phyloP scores from a whole-genome alignment of 2,888 invertebrate species.

The Limnephilus rhombicus region DNA sequence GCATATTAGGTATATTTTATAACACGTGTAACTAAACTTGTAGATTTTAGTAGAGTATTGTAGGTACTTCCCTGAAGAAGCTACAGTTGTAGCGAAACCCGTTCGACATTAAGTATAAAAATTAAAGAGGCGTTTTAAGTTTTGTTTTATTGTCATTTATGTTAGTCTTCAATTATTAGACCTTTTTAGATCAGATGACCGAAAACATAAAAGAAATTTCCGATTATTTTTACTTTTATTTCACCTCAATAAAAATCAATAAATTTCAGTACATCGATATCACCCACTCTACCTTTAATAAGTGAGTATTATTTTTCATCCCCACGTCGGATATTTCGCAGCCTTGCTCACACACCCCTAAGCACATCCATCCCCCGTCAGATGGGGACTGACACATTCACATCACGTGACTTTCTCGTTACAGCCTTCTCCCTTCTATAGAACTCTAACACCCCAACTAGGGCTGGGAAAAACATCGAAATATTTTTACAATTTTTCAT shows the following conservation, averaged over 20 bases:
- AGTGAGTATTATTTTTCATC: not conserved
- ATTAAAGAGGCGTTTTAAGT: too few species aligned
- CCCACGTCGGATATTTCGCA: not conserved
- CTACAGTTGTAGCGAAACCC: too few species aligned
- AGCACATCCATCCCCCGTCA: constrained; percentile 18
- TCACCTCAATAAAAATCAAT: not conserved
- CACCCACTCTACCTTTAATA: not conserved
- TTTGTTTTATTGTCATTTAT: too few species aligned
- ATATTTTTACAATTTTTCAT: too few species aligned
- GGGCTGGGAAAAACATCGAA: not conserved
- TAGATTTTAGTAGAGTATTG: too few species aligned
- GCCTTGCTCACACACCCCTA: not conserved
- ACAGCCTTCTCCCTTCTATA: not conserved
- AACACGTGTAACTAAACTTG: too few species aligned
- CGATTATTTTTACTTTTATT: not conserved
- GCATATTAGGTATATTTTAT: too few species aligned
- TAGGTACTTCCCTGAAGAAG: too few species aligned
- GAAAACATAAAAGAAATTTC: too few species aligned
- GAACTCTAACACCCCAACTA: not conserved
- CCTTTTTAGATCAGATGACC: too few species aligned
- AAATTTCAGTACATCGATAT: not conserved
- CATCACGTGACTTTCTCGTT: constrained; percentile 34
- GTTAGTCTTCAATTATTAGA: too few species aligned
- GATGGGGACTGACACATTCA: constrained; percentile 24
- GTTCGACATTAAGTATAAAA: too few species aligned